These are phyloP conservation scores for Cryptophagus acutangulus DNA, from an alignment of 2,888 invertebrate species.

Conservation along the genomic window DNA sequence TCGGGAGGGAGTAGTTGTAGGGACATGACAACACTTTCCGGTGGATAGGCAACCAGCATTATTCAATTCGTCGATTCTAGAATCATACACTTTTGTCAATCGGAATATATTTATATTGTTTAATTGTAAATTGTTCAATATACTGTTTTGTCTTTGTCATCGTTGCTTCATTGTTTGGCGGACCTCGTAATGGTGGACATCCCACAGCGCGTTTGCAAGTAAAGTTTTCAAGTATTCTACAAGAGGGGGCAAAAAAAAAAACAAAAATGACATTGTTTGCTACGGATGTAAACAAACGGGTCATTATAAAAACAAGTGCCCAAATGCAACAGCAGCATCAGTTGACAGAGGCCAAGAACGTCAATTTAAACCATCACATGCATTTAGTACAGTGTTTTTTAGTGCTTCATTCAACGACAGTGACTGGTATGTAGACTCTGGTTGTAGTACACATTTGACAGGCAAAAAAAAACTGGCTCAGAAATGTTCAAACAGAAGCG, in stretches of 20 bases:
- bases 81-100: no score
- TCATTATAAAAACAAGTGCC: slow-evolving; percentile 22
- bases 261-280: slow-evolving; percentile 17
- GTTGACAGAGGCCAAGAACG: neutral
- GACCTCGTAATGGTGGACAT: no score
- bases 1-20: no score
- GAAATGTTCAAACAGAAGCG: slow-evolving; percentile 3
- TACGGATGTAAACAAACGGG: slow-evolving; percentile 23
- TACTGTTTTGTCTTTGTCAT: no score
- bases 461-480: slow-evolving; percentile 15
- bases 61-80: no score
- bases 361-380: slow-evolving; percentile 13
- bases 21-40: no score
- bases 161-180: no score
- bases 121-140: no score
- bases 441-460: slow-evolving; percentile 24
- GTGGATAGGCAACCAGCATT: no score
- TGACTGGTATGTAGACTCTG: slow-evolving; percentile 27
- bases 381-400: no score
- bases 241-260: slow-evolving; percentile 6
- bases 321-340: slow-evolving; percentile 7
- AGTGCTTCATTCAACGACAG: slow-evolving; percentile 15
- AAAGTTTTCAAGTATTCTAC: slow-evolving; percentile 10
- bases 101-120: no score
- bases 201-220: slow-evolving; percentile 13